Evolutionary conservation across 1,140 invertebrate genomes (phyloP).

Genomic region (Aphidius gifuensis): DNA sequence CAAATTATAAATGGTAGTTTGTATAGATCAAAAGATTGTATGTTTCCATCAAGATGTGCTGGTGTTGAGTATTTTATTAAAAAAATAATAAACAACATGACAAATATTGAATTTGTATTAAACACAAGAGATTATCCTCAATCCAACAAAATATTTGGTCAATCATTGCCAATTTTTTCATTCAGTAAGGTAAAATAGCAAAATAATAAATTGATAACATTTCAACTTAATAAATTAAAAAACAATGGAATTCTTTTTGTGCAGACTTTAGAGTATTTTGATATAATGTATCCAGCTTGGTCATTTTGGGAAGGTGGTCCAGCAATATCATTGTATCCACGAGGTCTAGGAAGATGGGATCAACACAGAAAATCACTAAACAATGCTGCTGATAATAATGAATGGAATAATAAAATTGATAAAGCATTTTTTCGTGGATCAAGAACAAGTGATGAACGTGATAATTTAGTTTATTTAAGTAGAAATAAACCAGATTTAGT

Average conservation of each 20-base stretch:
- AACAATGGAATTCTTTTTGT: no score
- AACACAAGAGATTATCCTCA: conserved; percentile 94
- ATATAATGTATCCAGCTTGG: conserved; percentile 97
- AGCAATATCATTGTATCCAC: conserved; percentile 88
- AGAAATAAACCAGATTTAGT: conserved; percentile 74
- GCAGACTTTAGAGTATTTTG: conserved; percentile 65
- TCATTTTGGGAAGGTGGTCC: conserved; percentile 97
- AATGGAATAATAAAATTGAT: conserved; percentile 76
- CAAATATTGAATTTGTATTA: conserved; percentile 83
- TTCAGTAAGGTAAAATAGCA: conserved; percentile 79
- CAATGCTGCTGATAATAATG: conserved; percentile 60
- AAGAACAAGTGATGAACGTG: conserved; percentile 85
- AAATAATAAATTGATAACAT: conserved; percentile 6
- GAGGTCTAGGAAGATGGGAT: conserved; percentile 92
- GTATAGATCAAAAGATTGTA: conserved; percentile 79
- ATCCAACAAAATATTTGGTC: conserved; percentile 63
- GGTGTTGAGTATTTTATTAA: conserved; percentile 89
- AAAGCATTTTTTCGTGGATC: conserved; percentile 92
- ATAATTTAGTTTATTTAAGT: conserved; percentile 84
- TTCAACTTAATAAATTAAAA: background rate
- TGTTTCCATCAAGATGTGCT: conserved; percentile 87
- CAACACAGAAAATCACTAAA: conserved; percentile 70
- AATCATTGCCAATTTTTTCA: conserved; percentile 80
- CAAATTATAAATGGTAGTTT: conserved; percentile 80
- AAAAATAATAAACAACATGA: conserved; percentile 62